Base-by-base conservation (phyloP, 92 coral and sea anemone species). In the Phymanthus crucifer region DNA sequence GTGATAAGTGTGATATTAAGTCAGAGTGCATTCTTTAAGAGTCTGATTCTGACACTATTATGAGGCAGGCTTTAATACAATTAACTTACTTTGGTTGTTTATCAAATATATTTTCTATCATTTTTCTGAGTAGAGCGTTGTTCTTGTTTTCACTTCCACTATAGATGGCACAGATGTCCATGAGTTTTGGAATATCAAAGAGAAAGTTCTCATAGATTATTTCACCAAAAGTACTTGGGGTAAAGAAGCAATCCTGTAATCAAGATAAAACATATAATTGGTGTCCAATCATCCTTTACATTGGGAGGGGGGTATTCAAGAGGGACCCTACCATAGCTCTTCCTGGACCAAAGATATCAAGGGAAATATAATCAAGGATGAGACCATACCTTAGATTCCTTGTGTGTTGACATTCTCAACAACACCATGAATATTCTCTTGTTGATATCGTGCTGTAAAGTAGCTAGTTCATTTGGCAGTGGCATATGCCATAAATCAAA, bases 161-260 rank as follows among this genome's bases (percentile, higher is more conserved):
- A 87, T 90, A 95, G 2, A 95, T 77, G 65, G 93, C 90, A 89
- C 99, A 95, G 38, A 95, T 88, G 75, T 95, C 99, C 96, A 95
- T 90, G 27, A 95, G 80, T 80, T 95, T 95, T 0, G 99, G 98
- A 79, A 95, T 89, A 75, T 95, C 99, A 78, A 95, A 95, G 33
- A 95, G 79, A 82, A 68, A 95, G 84, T 95, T 90, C 75, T 89
- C 92, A 75, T 95, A 95, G 43, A 95, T 77, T 82, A 95, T 91
- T 13, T 95, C 99, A 40, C 99, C 99, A 85, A 93, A 95, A 45
- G 85, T 89, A 73, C 77, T 83, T 65, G 90, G 81, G 48, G 99
- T 95, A 57, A 95, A 78, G 73, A 95, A 95, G 70, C 84, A 89
- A 76, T 78, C 78, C 97, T 92, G 79, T 33, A 68, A 7, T 17